Evolutionary conservation across 2,797 vertebrate species (phyloP).

Genomic region (Lutjanus argentimaculatus): DNA sequence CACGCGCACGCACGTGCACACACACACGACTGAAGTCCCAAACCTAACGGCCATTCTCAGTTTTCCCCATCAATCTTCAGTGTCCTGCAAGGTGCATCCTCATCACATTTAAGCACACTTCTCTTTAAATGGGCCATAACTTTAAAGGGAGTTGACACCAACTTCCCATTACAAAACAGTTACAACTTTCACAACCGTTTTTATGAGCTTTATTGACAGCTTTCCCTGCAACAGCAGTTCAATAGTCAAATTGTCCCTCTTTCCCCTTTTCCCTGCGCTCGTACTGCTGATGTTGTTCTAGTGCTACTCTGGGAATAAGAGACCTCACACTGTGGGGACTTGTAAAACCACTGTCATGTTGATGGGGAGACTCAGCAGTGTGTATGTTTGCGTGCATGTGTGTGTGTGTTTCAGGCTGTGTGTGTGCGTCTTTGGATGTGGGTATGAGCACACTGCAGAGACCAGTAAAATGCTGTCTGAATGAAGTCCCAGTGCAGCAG

Average conservation of each 20-base stretch:
- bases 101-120: conserved; percentile 74
- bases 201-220: conserved; percentile 83
- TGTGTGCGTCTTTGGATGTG: conserved; percentile 62
- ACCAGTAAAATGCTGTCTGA: conserved; percentile 87
- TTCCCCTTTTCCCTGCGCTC: conserved; percentile 42
- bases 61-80: conserved; percentile 74
- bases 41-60: conserved; percentile 70
- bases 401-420: conserved; percentile 31
- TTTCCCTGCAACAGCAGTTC: conserved; percentile 65
- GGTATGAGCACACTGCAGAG: conserved; percentile 73
- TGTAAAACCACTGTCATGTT: conserved; percentile 84
- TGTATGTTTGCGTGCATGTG: conserved; percentile 39
- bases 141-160: conserved; percentile 82
- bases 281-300: conserved; percentile 77
- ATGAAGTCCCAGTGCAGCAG: conserved; percentile 86
- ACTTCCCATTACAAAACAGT: conserved; percentile 83
- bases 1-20: conserved; percentile 36
- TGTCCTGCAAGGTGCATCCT: conserved; percentile 82
- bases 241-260: conserved; percentile 72
- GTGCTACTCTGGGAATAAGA: conserved; percentile 77
- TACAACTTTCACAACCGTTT: conserved; percentile 81
- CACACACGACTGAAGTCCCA: conserved; percentile 11
- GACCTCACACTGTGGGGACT: conserved; percentile 84
- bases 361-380: conserved; percentile 73
- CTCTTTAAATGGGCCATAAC: conserved; percentile 82